phyloP scores from a whole-genome alignment of 2,888 invertebrate genomes.

The Muscina levida region DNA sequence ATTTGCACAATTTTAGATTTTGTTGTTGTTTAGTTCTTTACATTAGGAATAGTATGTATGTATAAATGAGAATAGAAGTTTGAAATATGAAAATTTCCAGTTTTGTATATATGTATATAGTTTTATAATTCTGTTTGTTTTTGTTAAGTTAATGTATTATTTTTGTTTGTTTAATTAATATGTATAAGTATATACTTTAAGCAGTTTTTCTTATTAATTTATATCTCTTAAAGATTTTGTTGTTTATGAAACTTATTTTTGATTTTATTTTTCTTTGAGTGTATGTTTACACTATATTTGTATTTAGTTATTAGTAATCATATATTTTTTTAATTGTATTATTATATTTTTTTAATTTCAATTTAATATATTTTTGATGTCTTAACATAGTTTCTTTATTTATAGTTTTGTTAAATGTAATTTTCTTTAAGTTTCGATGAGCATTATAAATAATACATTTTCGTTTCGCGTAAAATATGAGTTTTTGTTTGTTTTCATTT shows the following conservation, averaged over 20 bases:
- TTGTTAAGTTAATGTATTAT: no score
- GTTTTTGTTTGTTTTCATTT: no score
- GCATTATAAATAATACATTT: conserved; percentile 50
- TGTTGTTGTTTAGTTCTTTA: conserved; percentile 38
- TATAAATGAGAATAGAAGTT: conserved; percentile 58
- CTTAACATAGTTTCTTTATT: conserved; percentile 35
- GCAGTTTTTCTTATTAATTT: conserved; percentile 51
- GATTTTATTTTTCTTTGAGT: conserved; percentile 27
- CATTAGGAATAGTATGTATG: conserved; percentile 41
- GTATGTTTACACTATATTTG: conserved; percentile 40
- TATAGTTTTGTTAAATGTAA: background rate
- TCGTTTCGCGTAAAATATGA: no score
- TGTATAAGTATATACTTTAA: conserved; percentile 46
- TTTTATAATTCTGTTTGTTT: conserved; percentile 37
- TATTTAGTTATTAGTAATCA: conserved; percentile 51
- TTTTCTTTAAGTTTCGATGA: conserved; percentile 35
- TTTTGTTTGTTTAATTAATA: conserved; percentile 18
- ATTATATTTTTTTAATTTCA: conserved; percentile 35
- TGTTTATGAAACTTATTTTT: conserved; percentile 47
- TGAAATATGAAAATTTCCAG: conserved; percentile 55
- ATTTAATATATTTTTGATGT: conserved; percentile 45
- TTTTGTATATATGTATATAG: conserved; percentile 54
- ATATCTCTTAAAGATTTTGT: conserved; percentile 44
- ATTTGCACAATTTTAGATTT: conserved; percentile 46
- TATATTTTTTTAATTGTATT: conserved; percentile 33